phyloP scores from a whole-genome alignment of 2,797 vertebrate genomes.

The Orestias chungarensis region DNA sequence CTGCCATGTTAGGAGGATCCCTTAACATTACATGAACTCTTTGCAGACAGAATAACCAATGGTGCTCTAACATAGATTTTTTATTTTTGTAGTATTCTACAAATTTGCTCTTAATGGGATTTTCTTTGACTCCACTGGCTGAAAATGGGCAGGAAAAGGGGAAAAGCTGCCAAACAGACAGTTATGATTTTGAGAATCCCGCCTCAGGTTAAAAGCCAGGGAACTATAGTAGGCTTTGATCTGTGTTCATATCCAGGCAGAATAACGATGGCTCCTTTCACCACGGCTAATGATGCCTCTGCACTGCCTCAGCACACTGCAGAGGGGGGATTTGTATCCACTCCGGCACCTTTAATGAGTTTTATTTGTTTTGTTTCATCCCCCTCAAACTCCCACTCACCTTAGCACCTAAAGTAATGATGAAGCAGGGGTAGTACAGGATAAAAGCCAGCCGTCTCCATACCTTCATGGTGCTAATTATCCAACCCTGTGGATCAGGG shows the following conservation, averaged over 20 bases:
- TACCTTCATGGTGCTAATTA: conserved; percentile 72
- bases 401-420: conserved; percentile 50
- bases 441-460: conserved; percentile 41
- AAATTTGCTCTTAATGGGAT: conserved; percentile 45
- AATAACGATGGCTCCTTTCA: conserved; percentile 66
- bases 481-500: conserved; percentile 44
- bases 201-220: conserved; percentile 68
- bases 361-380: conserved; percentile 76
- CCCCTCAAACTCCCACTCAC: conserved; percentile 63
- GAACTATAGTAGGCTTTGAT: conserved; percentile 67
- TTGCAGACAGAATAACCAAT: conserved; percentile 18
- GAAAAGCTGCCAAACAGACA: conserved; percentile 60
- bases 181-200: conserved; percentile 59
- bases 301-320: conserved; percentile 36
- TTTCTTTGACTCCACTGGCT: conserved; percentile 45
- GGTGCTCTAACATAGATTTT: too few species aligned
- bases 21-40: conserved; percentile 29
- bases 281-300: conserved; percentile 66
- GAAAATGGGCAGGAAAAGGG: conserved; percentile 33
- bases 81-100: conserved; percentile 40
- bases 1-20: conserved; percentile 19
- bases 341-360: conserved; percentile 69
- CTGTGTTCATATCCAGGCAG: conserved; percentile 68
- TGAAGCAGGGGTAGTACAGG: conserved; percentile 44
- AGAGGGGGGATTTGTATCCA: conserved; percentile 55